Base-by-base conservation (phyloP, 2,888 invertebrate species). In the Rhingia rostrata region DNA sequence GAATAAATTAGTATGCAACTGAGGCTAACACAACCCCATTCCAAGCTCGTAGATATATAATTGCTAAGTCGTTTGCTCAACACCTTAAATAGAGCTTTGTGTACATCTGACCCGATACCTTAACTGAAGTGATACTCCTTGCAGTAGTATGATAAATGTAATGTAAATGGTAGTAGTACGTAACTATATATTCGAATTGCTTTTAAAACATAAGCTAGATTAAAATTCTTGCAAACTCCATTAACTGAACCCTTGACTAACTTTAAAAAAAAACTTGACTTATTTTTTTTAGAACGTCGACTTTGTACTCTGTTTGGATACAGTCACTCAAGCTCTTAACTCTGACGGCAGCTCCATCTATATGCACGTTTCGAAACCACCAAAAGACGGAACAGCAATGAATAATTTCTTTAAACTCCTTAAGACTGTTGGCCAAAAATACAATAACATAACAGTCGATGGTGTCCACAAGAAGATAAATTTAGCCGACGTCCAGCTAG, bases 331-430 rank as follows among this genome's bases (percentile, higher is more conserved):
- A 0, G 92, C 94, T 0, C 93, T 95, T 35, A 87, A 88, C 56
- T 63, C 80, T 4, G 86, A 66, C 49, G 53, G 84, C 75, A 73
- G 53, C 80, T 45, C 88, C 4, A 91, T 99, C 2, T 95, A 95
- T 87, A 95, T 98, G 92, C 99, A 99, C 91, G 98, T 99, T 6
- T 99, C 99, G 0, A 98, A 99, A 92, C 97, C 98, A 0, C 99
- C 99, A 0, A 95, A 95, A 89, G 95, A 97, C 14, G 97, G 95
- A 67, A 95, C 96, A 0, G 93, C 96, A 0, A 95, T 96, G 5
- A 94, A 94, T 86, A 92, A 93, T 7, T 93, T 95, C 87, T 94
- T 92, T 86, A 93, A 95, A 92, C 93, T 95, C 88, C 89, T 96
- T n/a, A 93, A 94, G 89, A 90, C 92, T 61, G 91, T 93, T 5